Percentiles rank a stretch among this genome's conserved stretches.
These are phyloP conservation scores for Acronicta psi DNA, from an alignment of 2,888 invertebrate genomes.

Conservation along the genomic window DNA sequence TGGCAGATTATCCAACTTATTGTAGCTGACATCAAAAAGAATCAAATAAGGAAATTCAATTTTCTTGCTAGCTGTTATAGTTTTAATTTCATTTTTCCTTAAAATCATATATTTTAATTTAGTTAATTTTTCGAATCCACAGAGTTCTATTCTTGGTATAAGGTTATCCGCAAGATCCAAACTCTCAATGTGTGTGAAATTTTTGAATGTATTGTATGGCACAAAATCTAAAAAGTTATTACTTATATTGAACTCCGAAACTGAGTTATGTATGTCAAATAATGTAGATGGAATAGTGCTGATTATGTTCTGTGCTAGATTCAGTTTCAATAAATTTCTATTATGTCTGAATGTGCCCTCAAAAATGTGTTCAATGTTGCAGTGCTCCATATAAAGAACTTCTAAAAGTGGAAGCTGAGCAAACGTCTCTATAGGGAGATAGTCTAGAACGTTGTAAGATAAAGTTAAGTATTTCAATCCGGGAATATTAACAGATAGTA, in stretches of 20 bases:
- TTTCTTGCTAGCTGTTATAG: slow-evolving; percentile 75
- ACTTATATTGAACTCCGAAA: slow-evolving; percentile 93
- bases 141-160: slow-evolving; percentile 92
- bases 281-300: slow-evolving; percentile 90
- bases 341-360: slow-evolving; percentile 92
- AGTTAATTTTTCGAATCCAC: slow-evolving; percentile 77
- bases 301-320: slow-evolving; percentile 93
- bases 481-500: slow-evolving; percentile 92
- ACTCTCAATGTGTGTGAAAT: slow-evolving; percentile 92
- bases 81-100: slow-evolving; percentile 82
- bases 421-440: slow-evolving; percentile 91
- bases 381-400: slow-evolving; percentile 91
- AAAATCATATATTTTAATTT: slow-evolving; percentile 80
- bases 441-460: slow-evolving; percentile 94
- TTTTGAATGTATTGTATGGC: slow-evolving; percentile 93
- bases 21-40: slow-evolving; percentile 80
- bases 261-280: slow-evolving; percentile 91
- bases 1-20: slow-evolving; percentile 77
- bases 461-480: slow-evolving; percentile 92
- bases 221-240: slow-evolving; percentile 93
- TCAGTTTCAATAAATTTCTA: slow-evolving; percentile 92
- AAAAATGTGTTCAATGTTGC: slow-evolving; percentile 91
- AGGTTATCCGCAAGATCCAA: slow-evolving; percentile 92
- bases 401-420: slow-evolving; percentile 94
- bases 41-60: slow-evolving; percentile 75